Evolutionary conservation across 2,888 invertebrate genomes (phyloP), one percentile per base, ranked within the genome.

Genomic region (Acleris literana): DNA sequence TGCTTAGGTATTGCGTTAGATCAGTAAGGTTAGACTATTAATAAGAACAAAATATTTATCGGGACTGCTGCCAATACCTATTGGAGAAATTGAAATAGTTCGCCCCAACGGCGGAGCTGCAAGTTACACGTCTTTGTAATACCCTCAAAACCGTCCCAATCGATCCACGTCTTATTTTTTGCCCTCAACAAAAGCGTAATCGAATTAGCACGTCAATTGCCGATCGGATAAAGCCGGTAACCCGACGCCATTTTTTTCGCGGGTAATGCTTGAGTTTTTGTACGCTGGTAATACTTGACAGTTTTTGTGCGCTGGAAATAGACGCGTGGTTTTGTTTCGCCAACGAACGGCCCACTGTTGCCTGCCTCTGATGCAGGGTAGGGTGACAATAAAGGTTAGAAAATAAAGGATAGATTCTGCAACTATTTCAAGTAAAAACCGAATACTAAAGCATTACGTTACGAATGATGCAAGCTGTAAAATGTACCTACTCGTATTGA

Each of bases 121-220:
- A 13, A 39, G 39, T 49, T 13, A 49, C 22, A 51, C 20, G 49
- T 25, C 60, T 55, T 44, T 25, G 44, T 39, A 61, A n/a, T 60
- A 43, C 49, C 49, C 51, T 16, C 51, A 68, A 55, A 58, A n/a
- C 43, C 68, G 43, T 59, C 64, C 22, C 52, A 22, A 51, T 43
- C 48, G 33, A 59, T 56, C 62, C 25, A 61, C 66, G 52, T 70
- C 71, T 33, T 59, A 43, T 43, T 18, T 43, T 61, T 61, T 61
- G 51, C 46, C n/a, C 22, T 16, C 52, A 63, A 63, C 58, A 63
- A 67, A 55, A 33, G 62, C 61, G 51, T 60, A 55, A 67, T 58
- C 60, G 48, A 67, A 81, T 82, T 80, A 80, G 70, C 68, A 66
- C 84, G 85, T 86, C 86, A 85, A 88, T 88, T 87, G 86, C 78